Base-by-base conservation (phyloP, 2,888 invertebrate genomes). In the Gibbula magus region DNA sequence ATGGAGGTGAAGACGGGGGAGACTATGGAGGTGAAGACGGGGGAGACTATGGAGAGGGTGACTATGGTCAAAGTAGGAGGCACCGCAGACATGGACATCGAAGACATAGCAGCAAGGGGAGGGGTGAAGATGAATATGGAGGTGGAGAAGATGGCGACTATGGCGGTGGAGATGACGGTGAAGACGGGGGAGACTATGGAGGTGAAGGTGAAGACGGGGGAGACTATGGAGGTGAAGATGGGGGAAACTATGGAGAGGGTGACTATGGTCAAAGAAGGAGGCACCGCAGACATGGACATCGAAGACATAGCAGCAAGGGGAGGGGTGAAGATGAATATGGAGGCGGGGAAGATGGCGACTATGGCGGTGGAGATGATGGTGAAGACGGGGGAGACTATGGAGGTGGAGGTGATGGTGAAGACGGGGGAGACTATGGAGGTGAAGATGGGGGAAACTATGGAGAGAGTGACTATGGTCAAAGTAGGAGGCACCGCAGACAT, bases 281-380 rank as follows among this genome's bases (percentile, higher is more conserved):
- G 52, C 22, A 35, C 18, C 10, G 35, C 3, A 10, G 7, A 35
- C 3, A 18, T 5, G 3, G 22, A 10, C 4, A 10, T 3, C 5
- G 54, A 22, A 22, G 22, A 22, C 20, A 1, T 7, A 29, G 18
- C 5, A 13, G 20, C 10, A 2, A 2, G 35, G 8, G 35, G 35
- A 10, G 10, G 4, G 18, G 73, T 25, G 35, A n/a, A 16, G 73
- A 8, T 35, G 35, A 35, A 35, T 3, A 35, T 8, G 35, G 8
- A 35, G 35, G 8, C 10, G 82, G 81, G 29, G 79, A 76, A 18
- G 77, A 77, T 25, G 66, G 39, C 20, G 56, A 20, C 20, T 56
- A 77, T 3, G 76, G 76, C 53, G 32, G 35, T 29, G 78, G 70
- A 51, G 78, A 53, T 25, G 79, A 82, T 20, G 29, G 79, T 66